phyloP scores from a whole-genome alignment of 2,113 vertebrate species.

The Bungarus multicinctus region DNA sequence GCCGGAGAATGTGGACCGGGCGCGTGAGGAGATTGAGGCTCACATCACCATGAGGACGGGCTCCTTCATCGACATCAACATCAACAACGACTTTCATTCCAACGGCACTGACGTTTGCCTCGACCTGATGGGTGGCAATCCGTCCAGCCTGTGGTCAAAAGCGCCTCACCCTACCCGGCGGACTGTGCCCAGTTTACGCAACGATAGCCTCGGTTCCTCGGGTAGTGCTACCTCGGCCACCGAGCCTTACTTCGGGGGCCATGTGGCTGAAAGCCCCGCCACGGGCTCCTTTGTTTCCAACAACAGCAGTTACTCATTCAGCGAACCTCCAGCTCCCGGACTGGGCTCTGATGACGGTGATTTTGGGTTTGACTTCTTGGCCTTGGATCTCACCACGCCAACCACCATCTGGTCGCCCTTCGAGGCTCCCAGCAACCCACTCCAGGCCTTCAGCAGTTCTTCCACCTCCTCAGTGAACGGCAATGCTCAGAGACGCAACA shows the following conservation, averaged over 20 bases:
- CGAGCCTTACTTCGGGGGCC: conserved; percentile 71
- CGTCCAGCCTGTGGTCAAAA: conserved; percentile 83
- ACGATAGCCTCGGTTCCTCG: conserved; percentile 63
- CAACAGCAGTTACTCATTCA: conserved; percentile 74
- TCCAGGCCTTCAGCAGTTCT: conserved; percentile 71
- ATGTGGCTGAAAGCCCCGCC: conserved; percentile 68
- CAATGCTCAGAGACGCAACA: conserved; percentile 69
- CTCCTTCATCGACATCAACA: conserved; percentile 85
- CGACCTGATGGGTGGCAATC: conserved; percentile 76
- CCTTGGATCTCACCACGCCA: conserved; percentile 70
- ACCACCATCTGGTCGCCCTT: conserved; percentile 91
- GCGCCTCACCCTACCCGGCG: conserved; percentile 61
- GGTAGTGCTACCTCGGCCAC: conserved; percentile 55
- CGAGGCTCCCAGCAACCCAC: conserved; percentile 59
- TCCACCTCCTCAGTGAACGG: conserved; percentile 58
- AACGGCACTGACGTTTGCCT: conserved; percentile 96
- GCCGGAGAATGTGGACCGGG: conserved; percentile 96
- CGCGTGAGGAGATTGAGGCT: conserved; percentile 94
- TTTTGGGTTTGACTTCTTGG: conserved; percentile 87
- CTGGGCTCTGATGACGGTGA: conserved; percentile 71
- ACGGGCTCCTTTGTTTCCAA: conserved; percentile 76
- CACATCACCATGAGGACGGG: conserved; percentile 96
- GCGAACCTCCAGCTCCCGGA: conserved; percentile 55
- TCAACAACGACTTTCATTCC: conserved; percentile 95
- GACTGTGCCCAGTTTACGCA: conserved; percentile 55